phyloP scores from a whole-genome alignment of 2,888 invertebrate genomes.

The Hemaris fuciformis region DNA sequence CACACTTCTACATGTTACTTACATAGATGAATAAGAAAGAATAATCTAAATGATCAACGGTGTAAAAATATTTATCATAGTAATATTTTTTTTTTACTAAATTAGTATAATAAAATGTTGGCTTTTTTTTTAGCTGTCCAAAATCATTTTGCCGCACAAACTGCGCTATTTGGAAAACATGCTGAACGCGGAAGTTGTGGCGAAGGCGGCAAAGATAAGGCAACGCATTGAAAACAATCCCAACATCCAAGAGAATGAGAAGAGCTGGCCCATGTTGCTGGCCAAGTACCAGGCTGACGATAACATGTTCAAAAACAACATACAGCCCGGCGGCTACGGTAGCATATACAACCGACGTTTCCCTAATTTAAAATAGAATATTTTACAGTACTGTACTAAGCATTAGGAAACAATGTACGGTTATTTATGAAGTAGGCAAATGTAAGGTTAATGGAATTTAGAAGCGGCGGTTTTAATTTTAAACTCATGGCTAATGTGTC shows the following conservation, averaged over 20 bases:
- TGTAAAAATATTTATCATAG: no score
- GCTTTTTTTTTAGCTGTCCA: slow-evolving; percentile 53
- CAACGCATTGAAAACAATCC: slow-evolving; percentile 65
- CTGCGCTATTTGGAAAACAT: slow-evolving; percentile 71
- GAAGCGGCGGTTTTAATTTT: no score
- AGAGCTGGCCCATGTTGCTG: slow-evolving; percentile 64
- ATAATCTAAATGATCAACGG: no score
- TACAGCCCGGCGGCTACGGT: slow-evolving; percentile 32
- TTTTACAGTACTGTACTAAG: not conserved
- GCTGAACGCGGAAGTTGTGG: slow-evolving; percentile 69
- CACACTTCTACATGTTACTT: no score
- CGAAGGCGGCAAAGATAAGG: slow-evolving; percentile 68
- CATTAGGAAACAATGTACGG: not conserved
- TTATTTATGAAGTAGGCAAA: not conserved
- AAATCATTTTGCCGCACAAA: slow-evolving; percentile 71
- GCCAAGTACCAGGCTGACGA: slow-evolving; percentile 61
- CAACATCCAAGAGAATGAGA: slow-evolving; percentile 56
- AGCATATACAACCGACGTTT: slow-evolving; percentile 45
- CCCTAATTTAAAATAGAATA: slow-evolving; percentile 34
- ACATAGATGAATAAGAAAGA: no score
- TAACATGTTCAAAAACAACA: slow-evolving; percentile 27
- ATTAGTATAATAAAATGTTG: no score
- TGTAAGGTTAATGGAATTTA: no score
- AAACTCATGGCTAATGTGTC: no score
- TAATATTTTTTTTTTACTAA: no score